Evolutionary conservation across 2,797 vertebrate genomes (phyloP).

Genomic region (Microtus obscurus): DNA sequence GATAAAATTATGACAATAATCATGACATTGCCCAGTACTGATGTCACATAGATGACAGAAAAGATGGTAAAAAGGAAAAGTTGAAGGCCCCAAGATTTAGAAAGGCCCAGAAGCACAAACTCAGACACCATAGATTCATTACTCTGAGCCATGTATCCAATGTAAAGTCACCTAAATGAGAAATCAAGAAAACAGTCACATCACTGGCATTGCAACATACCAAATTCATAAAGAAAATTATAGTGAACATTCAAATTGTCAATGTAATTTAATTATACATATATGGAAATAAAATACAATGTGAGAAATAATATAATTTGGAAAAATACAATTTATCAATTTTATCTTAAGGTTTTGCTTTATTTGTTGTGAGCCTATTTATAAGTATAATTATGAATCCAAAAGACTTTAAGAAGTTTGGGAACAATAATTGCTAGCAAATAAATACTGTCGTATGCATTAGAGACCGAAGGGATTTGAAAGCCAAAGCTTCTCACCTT

Average conservation of each 20-base stretch:
- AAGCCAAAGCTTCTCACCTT: background rate
- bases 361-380: background rate
- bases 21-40: constrained; percentile 78
- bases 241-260: background rate
- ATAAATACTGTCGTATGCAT: background rate
- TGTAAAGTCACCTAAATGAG: constrained; percentile 40
- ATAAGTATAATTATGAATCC: background rate
- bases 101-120: constrained; percentile 82
- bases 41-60: constrained; percentile 69
- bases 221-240: background rate
- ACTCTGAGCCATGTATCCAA: constrained; percentile 71
- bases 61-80: constrained; percentile 76
- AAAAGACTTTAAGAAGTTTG: background rate
- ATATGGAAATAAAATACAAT: background rate
- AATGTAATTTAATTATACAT: constrained; percentile 15
- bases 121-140: constrained; percentile 78
- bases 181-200: constrained; percentile 31
- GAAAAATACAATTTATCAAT: constrained; percentile 1
- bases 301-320: background rate
- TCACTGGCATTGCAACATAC: background rate
- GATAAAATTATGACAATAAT: constrained; percentile 77
- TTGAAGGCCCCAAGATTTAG: constrained; percentile 73
- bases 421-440: background rate
- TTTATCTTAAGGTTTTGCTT: background rate
- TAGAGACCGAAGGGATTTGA: background rate